Evolutionary conservation across 2,888 invertebrate genomes (phyloP), one percentile per base, ranked within the genome.

Genomic region (Cryptocephalus moraei): DNA sequence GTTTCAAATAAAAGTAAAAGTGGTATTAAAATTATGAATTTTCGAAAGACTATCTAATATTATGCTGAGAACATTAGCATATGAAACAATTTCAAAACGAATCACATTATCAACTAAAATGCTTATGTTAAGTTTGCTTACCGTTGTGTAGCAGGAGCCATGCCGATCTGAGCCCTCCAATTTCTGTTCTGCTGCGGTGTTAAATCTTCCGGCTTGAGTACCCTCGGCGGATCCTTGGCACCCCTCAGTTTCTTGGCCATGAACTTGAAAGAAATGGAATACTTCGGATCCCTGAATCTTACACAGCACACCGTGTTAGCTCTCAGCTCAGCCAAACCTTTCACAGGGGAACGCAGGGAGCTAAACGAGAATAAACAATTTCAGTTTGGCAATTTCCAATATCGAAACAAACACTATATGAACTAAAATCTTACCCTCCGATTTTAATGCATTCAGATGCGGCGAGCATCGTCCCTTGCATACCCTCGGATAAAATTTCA

Each of bases 141-240:
- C 69, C 68, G 63, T 51, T 62, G 62, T 9, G 60, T 66, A 3
- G 69, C 62, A 10, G 64, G 67, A 9, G 61, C 68, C 66, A 69
- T 73, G 71, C 91, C 91, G 53, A 86, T 83, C 63, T 80, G 80
- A 8, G 91, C 88, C 46, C 82, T 74, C 79, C 84, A 90, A 64
- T 84, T 82, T 65, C 81, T 76, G 60, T 79, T 79, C 55, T 81
- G 77, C 61, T 78, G 73, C n/a, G 73, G 74, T 3, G 70, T 69
- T 49, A 86, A 76, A 67, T 88, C 82, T 34, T 81, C 82, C 0
- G 91, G 88, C 65, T 90, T 90, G 46, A 94, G 73, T 8, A 90
- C 85, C 52, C 78, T 72, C 0, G 80, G 77, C 1, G 94, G 90
- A 56, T 86, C 82, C 47, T 76, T 75, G 12, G 80, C 86, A 2